Conservation (phyloP, 2,113 vertebrate species). For the Strix aluco region DNA sequence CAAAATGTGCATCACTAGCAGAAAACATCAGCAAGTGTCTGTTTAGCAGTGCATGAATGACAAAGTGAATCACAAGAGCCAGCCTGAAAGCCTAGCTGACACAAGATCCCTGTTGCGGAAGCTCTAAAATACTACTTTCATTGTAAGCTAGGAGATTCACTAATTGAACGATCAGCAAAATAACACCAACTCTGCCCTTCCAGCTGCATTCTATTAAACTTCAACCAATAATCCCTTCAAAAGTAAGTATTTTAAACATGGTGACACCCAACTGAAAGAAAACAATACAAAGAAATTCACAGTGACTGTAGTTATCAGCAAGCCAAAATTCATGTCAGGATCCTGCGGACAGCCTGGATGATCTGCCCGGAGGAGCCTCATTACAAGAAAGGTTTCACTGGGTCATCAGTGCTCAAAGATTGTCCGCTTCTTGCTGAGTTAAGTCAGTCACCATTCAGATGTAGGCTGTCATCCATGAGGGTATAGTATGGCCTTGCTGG, state of each 20-base stretch:
- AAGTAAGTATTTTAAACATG: not conserved
- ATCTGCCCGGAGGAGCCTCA: not conserved
- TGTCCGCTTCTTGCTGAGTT: not conserved
- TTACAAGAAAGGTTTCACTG: not conserved
- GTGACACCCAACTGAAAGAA: not conserved
- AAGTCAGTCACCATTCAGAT: not conserved
- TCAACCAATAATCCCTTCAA: not conserved
- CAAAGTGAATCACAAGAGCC: not conserved
- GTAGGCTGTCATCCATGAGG: not conserved
- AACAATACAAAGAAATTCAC: not conserved
- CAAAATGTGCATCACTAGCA: rapidly evolving
- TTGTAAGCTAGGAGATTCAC: not conserved
- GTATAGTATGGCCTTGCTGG: not conserved
- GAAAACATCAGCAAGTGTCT: not conserved
- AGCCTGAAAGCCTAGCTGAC: not conserved
- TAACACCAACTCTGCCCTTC: not conserved
- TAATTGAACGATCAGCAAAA: not conserved
- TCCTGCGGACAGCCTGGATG: not conserved
- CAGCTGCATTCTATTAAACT: not conserved
- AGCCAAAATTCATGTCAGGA: not conserved
- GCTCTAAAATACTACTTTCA: not conserved
- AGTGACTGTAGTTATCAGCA: not conserved
- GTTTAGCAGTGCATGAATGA: not conserved
- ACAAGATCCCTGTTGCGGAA: not conserved
- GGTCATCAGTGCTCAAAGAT: not conserved